Evolutionary conservation across 1,140 invertebrate species (phyloP), one percentile per base, ranked within the genome.

Genomic region (Cepaea nemoralis): DNA sequence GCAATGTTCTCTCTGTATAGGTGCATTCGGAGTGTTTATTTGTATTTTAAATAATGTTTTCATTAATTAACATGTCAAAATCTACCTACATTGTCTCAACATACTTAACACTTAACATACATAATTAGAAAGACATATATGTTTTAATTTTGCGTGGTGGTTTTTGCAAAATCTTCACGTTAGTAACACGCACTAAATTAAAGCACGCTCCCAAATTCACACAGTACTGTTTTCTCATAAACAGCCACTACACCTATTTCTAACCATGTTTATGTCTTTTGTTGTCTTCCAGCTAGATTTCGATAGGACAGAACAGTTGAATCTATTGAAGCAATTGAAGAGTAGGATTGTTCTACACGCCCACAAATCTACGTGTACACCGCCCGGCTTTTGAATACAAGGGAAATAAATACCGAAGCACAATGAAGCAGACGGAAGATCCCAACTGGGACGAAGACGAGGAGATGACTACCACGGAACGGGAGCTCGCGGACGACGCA

Each of bases 401-500:
- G 63, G 73, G 81, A 82, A 81, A 79, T 76, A 82, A 75, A 82
- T 76, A 82, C 48, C 55, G 66, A 31, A 73, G 48, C 82, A 83
- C 69, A 40, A 83, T 82, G 83, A 77, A 82, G 71, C 24, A 40
- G 75, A 84, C 85, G 80, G 87, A 87, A 80, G 83, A 84, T 82
- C 82, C 85, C 69, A 85, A 86, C 77, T 85, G 85, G 81, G 88
- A 89, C 48, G 88, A 88, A 70, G 90, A 91, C 78, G 89, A 91
- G 74, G 89, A 91, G 83, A 87, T 88, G 87, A 82, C 87, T 45
- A 71, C 85, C 50, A 87, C 90, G 10, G 91, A 92, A 82, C 94
- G 96, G 87, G 96, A 97, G 89, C 93, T 97, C 86, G 96, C 96
- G 85, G 96, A 97, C 89, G 96, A 97, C 93, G 96, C 96, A 70